Percentiles rank a stretch among this genome's conserved stretches.
Evolutionary conservation across 2,888 invertebrate species (phyloP).

Genomic region (Watsonalla binaria): DNA sequence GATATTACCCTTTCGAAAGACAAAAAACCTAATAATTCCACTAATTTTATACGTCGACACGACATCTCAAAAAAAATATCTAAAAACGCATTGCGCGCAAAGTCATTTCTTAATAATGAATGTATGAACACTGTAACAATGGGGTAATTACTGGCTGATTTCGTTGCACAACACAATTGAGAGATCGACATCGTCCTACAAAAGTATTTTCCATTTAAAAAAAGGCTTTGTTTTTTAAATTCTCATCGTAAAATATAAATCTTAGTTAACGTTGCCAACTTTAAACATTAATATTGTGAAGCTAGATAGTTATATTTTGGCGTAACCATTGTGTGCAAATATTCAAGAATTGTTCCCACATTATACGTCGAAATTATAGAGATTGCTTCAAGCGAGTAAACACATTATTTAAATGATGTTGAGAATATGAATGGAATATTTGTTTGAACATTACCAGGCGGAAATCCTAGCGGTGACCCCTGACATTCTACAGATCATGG

Average conservation of each 20-base stretch:
- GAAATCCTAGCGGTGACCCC: conserved; percentile 50
- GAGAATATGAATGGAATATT: conserved; percentile 17
- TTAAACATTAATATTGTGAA: neutral
- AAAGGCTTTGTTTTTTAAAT: conserved; percentile 36
- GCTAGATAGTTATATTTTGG: conserved; percentile 35
- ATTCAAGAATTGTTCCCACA: conserved; percentile 44
- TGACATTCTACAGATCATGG: conserved; percentile 56
- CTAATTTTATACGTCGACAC: conserved; percentile 9
- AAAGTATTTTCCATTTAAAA: conserved; percentile 22
- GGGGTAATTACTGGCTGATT: too few species aligned
- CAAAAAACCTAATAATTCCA: conserved; percentile 24
- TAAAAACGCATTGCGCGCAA: conserved; percentile 12
- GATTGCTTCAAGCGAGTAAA: conserved; percentile 19
- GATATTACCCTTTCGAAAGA: conserved; percentile 25
- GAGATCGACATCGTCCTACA: conserved; percentile 12
- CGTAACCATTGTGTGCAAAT: conserved; percentile 50
- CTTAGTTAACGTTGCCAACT: conserved; percentile 10
- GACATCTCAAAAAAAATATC: conserved; percentile 28
- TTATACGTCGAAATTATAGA: conserved; percentile 33
- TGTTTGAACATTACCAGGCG: conserved; percentile 19
- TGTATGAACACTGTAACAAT: too few species aligned
- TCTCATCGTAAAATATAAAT: conserved; percentile 33
- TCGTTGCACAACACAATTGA: neutral
- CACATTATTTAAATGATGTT: conserved; percentile 21
- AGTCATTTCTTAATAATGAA: too few species aligned